Evolutionary conservation across 2,797 vertebrate genomes (phyloP), one percentile per base, ranked within the genome.

Genomic region (Anolis apletophallus): DNA sequence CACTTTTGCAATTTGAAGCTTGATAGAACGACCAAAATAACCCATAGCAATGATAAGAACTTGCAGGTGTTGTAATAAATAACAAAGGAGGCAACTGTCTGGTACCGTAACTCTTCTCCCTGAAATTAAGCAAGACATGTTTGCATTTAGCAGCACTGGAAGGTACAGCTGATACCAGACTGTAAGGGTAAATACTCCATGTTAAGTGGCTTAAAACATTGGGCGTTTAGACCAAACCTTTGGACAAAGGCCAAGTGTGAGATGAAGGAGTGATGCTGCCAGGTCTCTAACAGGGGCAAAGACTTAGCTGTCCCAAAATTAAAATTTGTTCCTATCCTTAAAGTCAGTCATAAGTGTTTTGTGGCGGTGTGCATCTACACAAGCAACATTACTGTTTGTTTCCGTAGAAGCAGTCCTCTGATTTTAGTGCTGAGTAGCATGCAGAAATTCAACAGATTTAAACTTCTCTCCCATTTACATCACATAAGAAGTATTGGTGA

Each of bases 11-110:
- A 52, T 52, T 55, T 72, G 68, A 81, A 89, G 57, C 74, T 55
- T 79, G 77, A 85, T 9, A 52, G 46, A 34, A 40, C 68, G 29
- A 79, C 26, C 57, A 73, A 54, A 73, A 80, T 36, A 80, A 61
- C 54, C 59, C 54, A 84, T 52, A 50, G 32, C 13, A 87, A 78
- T 26, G 11, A 34, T 67, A 80, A 85, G 87, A 86, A 81, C 16
- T 78, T 84, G 67, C 90, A 90, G 89, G 86, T 91, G 92, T 85
- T 85, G 61, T 85, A 78, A 87, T 81, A 64, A 90, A 91, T 86
- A 86, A 52, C 55, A 61, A 86, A 90, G 77, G 77, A 57, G 52
- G 67, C n/a, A 59, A 75, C 71, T 16, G 71, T 57, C 69, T 17
- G 69, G 16, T 76, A 83, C 86, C 84, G 72, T 72, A 40, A 46